Evolutionary conservation across 2,113 vertebrate species (phyloP), one percentile per base, ranked within the genome.

Genomic region (Okapia johnstoni): DNA sequence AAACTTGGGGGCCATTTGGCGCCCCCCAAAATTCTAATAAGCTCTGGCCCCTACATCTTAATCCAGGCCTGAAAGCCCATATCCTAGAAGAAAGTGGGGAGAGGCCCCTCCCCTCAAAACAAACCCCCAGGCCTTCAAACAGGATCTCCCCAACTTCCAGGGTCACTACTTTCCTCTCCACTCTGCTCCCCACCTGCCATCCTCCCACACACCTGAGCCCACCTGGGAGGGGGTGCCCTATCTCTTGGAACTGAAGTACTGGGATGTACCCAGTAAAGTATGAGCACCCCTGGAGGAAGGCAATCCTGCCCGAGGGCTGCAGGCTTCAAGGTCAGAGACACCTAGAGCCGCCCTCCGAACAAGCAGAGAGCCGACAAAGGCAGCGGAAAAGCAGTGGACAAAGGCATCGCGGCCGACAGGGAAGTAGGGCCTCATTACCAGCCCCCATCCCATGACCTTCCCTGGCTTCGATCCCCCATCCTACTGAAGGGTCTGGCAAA

Each of bases 291-390:
- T 19, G 70, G 40, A 70, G 57, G 54, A n/a, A 96, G 19, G 43
- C 30, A 50, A n/a, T 46, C 81, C 85, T 21, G 1, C 16, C 7
- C 33, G 0, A 84, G 7, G 63, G 28, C 83, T 52, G 93, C 87
- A 60, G 87, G 30, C 52, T 88, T 97, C 98, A 97, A 98, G 98
- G 97, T 97, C 97, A 97, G 79, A 94, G 57, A 73, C 55, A 94
- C 77, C 92, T 87, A 77, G 36, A 60, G 54, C 73, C 93, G 30
- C 30, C 63, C 87, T 85, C 87, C 23, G 15, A 40, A 81, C 40
- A 28, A 40, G 58, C 46, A 43, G 48, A 36, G 50, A 58, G 89
- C 90, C 92, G 66, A 98, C 96, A 98, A 98, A 98, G 85, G 85
- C 93, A 46, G 76, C 46, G 2, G 79, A 54, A 81, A 50, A 90